Evolutionary conservation across 2,888 invertebrate genomes (phyloP).

Genomic region (Drosophila pseudotakahashii): DNA sequence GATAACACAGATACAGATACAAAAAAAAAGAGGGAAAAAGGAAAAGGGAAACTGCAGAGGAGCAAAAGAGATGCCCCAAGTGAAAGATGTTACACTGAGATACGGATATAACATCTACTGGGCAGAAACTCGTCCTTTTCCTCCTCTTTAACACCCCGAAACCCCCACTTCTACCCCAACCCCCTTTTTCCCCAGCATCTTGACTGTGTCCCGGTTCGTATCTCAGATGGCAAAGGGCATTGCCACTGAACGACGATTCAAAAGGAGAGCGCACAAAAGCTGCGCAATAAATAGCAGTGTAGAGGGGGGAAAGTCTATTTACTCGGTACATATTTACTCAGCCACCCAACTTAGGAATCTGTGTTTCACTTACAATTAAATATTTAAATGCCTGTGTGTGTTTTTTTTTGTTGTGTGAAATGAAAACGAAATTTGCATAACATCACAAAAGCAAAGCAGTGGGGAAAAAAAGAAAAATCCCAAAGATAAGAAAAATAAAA

Average conservation of each 20-base stretch:
- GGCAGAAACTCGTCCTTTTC: conserved; percentile 16
- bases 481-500: conserved; percentile 15
- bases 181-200: conserved; percentile 42
- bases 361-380: conserved; percentile 68
- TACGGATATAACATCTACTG: conserved; percentile 57
- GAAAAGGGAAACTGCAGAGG: conserved; percentile 8
- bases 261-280: conserved; percentile 69
- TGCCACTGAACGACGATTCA: conserved; percentile 64
- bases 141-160: background rate
- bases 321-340: conserved; percentile 29
- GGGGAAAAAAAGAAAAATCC: conserved; percentile 9
- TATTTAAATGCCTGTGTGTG: conserved; percentile 67
- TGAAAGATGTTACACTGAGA: conserved; percentile 77
- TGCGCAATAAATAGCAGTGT: conserved; percentile 76
- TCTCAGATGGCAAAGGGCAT: conserved; percentile 82
- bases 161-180: background rate
- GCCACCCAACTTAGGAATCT: conserved; percentile 37
- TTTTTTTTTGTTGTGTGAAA: conserved; percentile 41
- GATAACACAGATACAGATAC: conserved; percentile 55
- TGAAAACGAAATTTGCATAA: conserved; percentile 68
- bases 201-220: conserved; percentile 58
- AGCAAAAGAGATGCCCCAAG: conserved; percentile 54
- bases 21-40: conserved; percentile 4
- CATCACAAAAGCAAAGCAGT: conserved; percentile 38
- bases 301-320: conserved; percentile 31